Conservation (phyloP, 2,797 vertebrate species). For the Ambastaia sidthimunki region DNA sequence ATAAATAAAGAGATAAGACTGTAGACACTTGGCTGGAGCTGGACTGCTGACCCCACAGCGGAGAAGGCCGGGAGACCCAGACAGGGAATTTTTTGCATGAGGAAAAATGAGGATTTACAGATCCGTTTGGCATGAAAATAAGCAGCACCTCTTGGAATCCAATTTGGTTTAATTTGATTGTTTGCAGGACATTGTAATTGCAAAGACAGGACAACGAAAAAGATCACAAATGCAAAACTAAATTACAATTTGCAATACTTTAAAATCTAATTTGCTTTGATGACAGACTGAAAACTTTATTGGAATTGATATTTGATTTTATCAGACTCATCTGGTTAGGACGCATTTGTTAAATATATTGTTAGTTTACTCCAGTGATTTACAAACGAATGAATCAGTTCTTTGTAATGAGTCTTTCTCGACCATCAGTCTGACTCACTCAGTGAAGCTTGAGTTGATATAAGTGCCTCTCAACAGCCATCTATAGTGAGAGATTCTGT, state of each 20-base stretch:
- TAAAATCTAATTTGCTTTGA: too few species aligned
- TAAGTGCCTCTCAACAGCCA: not conserved
- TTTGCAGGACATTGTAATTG: not conserved
- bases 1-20: conserved; percentile 65
- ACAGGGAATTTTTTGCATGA: not conserved
- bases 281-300: too few species aligned
- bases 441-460: too few species aligned
- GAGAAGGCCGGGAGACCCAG: not conserved
- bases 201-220: not conserved
- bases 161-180: not conserved
- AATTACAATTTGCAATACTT: not conserved
- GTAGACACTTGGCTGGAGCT: conserved; percentile 58
- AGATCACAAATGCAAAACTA: not conserved
- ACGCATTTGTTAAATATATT: too few species aligned
- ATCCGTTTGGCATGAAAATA: not conserved
- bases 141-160: not conserved
- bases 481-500: not conserved
- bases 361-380: too few species aligned
- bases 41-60: not conserved
- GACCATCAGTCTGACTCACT: too few species aligned
- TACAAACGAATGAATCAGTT: too few species aligned
- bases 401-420: too few species aligned
- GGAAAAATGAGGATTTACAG: not conserved
- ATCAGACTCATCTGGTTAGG: too few species aligned
- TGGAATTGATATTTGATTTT: too few species aligned